Percentiles rank a stretch among this genome's conserved stretches.
Conservation (phyloP, 2,888 invertebrate genomes). For the Caenorhabditis angaria region DNA sequence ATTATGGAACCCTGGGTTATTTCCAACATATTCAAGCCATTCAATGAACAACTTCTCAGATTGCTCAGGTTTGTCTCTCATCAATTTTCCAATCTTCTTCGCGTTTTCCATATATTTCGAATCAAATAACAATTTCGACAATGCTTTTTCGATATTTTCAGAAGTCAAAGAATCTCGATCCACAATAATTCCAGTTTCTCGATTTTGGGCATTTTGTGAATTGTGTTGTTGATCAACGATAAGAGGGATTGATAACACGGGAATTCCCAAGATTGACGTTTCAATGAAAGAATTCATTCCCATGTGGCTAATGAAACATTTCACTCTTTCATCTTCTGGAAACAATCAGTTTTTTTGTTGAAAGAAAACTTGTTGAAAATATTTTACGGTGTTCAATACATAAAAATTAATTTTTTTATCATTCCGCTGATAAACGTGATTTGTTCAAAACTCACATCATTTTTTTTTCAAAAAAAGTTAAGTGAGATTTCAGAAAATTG, state of each 20-base stretch:
- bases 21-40: slow-evolving; percentile 45
- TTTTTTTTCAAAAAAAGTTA: not conserved
- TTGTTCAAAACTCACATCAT: too few species aligned
- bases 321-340: slow-evolving; percentile 44
- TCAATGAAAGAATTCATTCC: slow-evolving; percentile 58
- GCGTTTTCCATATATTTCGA: slow-evolving; percentile 37
- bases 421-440: too few species aligned
- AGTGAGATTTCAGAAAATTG: not conserved
- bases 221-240: slow-evolving; percentile 55
- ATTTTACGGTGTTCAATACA: too few species aligned
- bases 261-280: slow-evolving; percentile 48
- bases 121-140: slow-evolving; percentile 22
- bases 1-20: slow-evolving; percentile 36
- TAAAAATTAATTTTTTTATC: too few species aligned
- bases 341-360: not conserved
- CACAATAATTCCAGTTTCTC: slow-evolving; percentile 29
- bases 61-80: slow-evolving; percentile 31
- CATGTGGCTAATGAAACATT: slow-evolving; percentile 56
- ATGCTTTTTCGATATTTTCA: slow-evolving; percentile 21
- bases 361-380: not conserved
- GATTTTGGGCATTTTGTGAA: slow-evolving; percentile 25
- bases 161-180: slow-evolving; percentile 25
- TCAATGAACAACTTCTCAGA: slow-evolving; percentile 31
- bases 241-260: slow-evolving; percentile 51
- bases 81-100: slow-evolving; percentile 33